Evolutionary conservation across 2,888 invertebrate species (phyloP), one percentile per base, ranked within the genome.

Genomic region (Trachelus troglodyta): DNA sequence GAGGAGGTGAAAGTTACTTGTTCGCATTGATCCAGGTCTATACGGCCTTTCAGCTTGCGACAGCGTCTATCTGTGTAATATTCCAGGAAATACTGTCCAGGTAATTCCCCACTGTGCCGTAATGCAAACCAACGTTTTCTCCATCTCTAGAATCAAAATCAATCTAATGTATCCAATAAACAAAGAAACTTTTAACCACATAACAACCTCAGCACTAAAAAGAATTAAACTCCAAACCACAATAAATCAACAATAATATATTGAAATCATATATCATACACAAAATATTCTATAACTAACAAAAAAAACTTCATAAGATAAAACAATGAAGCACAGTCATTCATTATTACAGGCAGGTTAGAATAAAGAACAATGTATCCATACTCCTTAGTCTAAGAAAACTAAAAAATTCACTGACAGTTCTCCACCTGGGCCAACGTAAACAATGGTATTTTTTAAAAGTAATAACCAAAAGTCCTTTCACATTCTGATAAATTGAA

Each of bases 21-120:
- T 93, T 98, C 98, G 92, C 98, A 98, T 91, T 98, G 96, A 93
- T 98, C 98, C 89, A 99, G 94, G 93, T 98, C 97, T 88, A 99
- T 97, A 81, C 95, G 94, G 88, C 97, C 97, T 93, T 98, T 97
- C 85, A 96, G 93, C 89, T 97, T 96, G 86, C 96, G 94, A 91
- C 96, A 95, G 89, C 95, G 95, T 87, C 95, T 94, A 92, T 98
- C 98, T 69, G 97, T 96, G 92, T 97, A 98, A 92, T 99, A 99
- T 91, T 97, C 98, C 86, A 98, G 94, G 90, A 97, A 95, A 93
- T 97, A 98, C 92, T 98, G 98, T 79, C 97, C 97, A 77, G 98
- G 98, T 88, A 98, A 94, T 91, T 98, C 97, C 85, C 98, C 97
- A 69, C 96, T 96, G 91, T 97, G 97, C 84, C 97, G 95, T 87